Evolutionary conservation across 2,888 invertebrate species (phyloP).

Genomic region (Zeuzera pyrina): DNA sequence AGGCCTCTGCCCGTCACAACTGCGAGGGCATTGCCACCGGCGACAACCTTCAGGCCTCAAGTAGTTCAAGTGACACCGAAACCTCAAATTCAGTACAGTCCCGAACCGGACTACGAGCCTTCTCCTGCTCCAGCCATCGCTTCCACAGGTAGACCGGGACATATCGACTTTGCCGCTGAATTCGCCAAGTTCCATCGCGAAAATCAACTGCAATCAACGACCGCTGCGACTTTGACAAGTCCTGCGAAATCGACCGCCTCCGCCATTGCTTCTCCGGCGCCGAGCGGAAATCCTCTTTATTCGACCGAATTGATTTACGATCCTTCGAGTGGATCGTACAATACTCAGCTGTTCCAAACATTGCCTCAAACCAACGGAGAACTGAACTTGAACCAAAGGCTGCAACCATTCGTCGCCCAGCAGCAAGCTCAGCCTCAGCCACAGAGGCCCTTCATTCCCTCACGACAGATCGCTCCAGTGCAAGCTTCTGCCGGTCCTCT

Average conservation of each 20-base stretch:
- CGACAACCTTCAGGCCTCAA: constrained; percentile 78
- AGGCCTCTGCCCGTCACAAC: constrained; percentile 69
- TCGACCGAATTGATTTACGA: constrained; percentile 85
- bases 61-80: constrained; percentile 73
- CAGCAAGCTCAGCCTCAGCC: constrained; percentile 68
- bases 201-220: constrained; percentile 73
- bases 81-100: constrained; percentile 61
- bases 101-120: constrained; percentile 32
- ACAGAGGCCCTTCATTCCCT: constrained; percentile 68
- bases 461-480: constrained; percentile 71
- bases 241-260: constrained; percentile 45
- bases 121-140: constrained; percentile 36
- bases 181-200: constrained; percentile 82
- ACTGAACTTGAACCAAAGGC: constrained; percentile 79
- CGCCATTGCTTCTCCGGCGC: constrained; percentile 41
- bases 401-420: constrained; percentile 82
- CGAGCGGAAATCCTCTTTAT: constrained; percentile 78
- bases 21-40: constrained; percentile 70
- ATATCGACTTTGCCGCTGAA: constrained; percentile 81
- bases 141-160: constrained; percentile 34
- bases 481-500: constrained; percentile 48
- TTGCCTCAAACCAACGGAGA: constrained; percentile 82
- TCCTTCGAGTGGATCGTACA: constrained; percentile 83
- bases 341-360: constrained; percentile 83
- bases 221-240: constrained; percentile 40